A percentile compares a stretch with the other conserved stretches of the same genome.
phyloP scores from a whole-genome alignment of 2,797 vertebrate species.

The Brachyrhaphis roseni region DNA sequence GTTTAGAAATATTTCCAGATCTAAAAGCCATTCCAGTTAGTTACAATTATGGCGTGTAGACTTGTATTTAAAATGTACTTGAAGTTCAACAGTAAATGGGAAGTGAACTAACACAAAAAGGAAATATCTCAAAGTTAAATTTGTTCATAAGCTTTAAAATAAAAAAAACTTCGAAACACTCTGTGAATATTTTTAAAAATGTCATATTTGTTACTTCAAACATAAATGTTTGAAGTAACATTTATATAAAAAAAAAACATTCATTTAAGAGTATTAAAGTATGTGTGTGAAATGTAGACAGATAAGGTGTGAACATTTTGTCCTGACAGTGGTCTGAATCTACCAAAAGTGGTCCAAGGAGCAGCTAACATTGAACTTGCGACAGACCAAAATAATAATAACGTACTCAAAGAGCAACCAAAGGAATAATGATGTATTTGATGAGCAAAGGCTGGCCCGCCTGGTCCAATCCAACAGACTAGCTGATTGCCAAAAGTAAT shows the following conservation, averaged over 20 bases:
- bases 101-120: neutral
- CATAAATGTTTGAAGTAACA: neutral
- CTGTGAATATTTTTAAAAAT: neutral
- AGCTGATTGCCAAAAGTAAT: neutral
- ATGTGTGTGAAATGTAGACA: neutral
- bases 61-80: neutral
- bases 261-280: neutral
- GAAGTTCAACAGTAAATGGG: neutral
- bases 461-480: neutral
- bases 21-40: neutral
- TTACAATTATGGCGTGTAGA: neutral
- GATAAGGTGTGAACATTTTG: neutral
- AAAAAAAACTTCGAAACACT: neutral
- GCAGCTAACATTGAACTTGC: neutral
- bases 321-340: neutral
- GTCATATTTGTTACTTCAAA: too few species aligned
- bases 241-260: neutral
- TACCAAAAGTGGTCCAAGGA: neutral
- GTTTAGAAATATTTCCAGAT: neutral
- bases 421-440: too few species aligned
- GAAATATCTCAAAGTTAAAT: neutral
- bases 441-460: neutral
- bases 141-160: neutral
- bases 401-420: neutral
- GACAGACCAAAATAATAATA: neutral